A percentile compares a stretch with the other conserved stretches of the same genome.
Evolutionary conservation across 2,797 vertebrate species (phyloP).

Genomic region (Serranus cabrilla): DNA sequence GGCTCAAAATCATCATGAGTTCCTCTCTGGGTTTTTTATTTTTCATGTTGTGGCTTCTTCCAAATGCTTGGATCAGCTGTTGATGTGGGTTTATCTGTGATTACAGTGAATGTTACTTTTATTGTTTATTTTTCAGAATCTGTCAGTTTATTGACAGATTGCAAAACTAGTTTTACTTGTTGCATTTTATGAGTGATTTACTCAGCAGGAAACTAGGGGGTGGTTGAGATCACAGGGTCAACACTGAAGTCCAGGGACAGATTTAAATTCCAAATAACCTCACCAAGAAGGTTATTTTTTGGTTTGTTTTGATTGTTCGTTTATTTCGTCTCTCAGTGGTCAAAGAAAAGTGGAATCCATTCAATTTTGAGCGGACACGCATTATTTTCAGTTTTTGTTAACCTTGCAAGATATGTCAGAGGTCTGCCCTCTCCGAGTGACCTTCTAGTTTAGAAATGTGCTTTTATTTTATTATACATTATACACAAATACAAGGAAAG

Average conservation of each 20-base stretch:
- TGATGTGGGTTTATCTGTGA: conserved; percentile 11
- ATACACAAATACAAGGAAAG: not conserved
- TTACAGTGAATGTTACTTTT: not conserved
- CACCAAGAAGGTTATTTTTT: too few relatives aligned
- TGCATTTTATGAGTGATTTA: not conserved
- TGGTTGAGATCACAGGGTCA: conserved; percentile 16
- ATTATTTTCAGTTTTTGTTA: too few relatives aligned
- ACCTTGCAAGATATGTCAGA: too few relatives aligned
- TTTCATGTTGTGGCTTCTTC: conserved; percentile 10
- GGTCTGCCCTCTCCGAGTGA: too few relatives aligned
- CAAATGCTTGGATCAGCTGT: not conserved
- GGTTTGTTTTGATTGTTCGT: too few relatives aligned
- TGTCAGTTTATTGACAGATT: conserved; percentile 1
- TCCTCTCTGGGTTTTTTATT: not conserved
- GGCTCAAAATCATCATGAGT: conserved; percentile 4
- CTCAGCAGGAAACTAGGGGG: not conserved
- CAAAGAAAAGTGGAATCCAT: too few relatives aligned
- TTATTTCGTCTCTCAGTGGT: too few relatives aligned
- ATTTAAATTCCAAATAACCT: not conserved
- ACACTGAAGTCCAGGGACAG: not conserved
- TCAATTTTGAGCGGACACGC: too few relatives aligned
- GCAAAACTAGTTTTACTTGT: not conserved
- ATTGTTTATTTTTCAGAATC: not conserved
- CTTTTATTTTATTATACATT: not conserved
- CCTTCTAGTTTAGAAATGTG: not conserved